These are phyloP conservation scores for Gymnarchus niloticus DNA, from an alignment of 2,113 vertebrate species.

Conservation along the genomic window DNA sequence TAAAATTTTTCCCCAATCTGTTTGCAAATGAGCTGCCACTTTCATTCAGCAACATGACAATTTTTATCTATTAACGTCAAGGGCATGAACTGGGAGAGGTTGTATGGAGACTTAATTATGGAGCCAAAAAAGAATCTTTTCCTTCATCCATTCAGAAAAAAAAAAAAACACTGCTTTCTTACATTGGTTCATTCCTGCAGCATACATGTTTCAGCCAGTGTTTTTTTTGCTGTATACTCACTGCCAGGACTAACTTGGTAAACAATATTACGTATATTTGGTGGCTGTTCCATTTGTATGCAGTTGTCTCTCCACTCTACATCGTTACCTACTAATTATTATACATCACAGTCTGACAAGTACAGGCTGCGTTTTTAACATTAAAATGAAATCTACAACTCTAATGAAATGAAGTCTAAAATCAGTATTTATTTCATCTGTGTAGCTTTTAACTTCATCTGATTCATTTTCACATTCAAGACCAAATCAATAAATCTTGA, in stretches of 20 bases:
- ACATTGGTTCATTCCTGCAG: background rate
- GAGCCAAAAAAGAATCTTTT: background rate
- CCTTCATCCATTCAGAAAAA: background rate
- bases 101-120: background rate
- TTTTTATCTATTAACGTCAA: background rate
- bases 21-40: background rate
- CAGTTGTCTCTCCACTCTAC: background rate
- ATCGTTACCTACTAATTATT: background rate
- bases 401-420: background rate
- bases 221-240: background rate
- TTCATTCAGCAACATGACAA: background rate
- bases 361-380: background rate
- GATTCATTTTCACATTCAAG: conserved; percentile 31
- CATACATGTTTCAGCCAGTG: no score
- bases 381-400: background rate
- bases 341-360: conserved; percentile 3
- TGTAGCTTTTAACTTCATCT: background rate
- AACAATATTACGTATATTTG: background rate
- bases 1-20: background rate
- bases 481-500: conserved; percentile 28
- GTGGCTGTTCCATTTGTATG: background rate
- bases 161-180: background rate
- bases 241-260: background rate
- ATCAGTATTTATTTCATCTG: background rate
- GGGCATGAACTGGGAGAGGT: background rate